Base-by-base conservation (phyloP, 2,888 invertebrate genomes). In the Melipona bicolor region DNA sequence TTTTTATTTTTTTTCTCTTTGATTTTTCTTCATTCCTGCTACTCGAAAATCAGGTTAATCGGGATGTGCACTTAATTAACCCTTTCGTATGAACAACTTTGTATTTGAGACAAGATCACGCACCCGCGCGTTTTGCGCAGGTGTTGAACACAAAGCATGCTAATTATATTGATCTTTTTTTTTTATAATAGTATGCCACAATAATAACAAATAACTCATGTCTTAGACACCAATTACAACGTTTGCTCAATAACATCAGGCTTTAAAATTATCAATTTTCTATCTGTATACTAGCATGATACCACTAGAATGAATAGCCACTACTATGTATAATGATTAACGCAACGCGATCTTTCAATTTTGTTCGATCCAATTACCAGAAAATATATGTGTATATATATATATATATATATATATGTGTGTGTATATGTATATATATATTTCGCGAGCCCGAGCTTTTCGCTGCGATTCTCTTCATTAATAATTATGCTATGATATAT, bases 61-160 rank as follows among this genome's bases (percentile, higher is more conserved):
- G 64, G 52, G 9, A 65, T 78, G 54, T 65, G 43, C 62, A 50
- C 68, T 84, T 85, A 68, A 74, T 65, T 72, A 81, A 77, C 71
- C 81, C 9, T 43, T 68, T 69, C 54, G 79, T 83, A 81, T 81
- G 81, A 86, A 86, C 73, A 79, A 83, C 67, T 68, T 27, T 65
- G 67, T 72, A 72, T 43, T 52, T 78, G 49, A 73, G 70, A 72
- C 83, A 77, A 67, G 81, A 81, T 88, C 61, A 81, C 73, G 80
- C 84, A 77, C 64, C 77, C 74, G 84, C 83, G 79, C 59, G 17
- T 78, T 56, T 64, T 32, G 65, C 68, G 70, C 82, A 78, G 78
- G 82, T 77, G 81, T 65, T 43, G 77, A 86, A 87, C 86, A 78
- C 81, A 89, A 84, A 83, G 88, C 85, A 86, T 87, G 84, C 84